phyloP scores from a whole-genome alignment of 2,888 invertebrate species.

The Pollenia angustigena region DNA sequence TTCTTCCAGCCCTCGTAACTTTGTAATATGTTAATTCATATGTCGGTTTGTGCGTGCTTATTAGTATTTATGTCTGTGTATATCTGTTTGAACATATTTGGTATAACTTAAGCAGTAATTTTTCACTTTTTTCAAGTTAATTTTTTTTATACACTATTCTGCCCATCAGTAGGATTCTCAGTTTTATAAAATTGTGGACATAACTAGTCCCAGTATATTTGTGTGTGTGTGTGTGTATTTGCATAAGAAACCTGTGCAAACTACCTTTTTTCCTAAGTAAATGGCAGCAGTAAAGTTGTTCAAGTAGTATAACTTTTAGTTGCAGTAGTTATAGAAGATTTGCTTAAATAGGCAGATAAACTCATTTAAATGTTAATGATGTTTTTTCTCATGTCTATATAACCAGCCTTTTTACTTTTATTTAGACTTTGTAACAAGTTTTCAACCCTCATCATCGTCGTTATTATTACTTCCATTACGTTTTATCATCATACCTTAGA shows the following conservation, averaged over 20 bases:
- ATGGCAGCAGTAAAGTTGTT: constrained; percentile 16
- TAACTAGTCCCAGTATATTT: background rate
- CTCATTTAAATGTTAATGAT: constrained; percentile 73
- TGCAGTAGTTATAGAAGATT: constrained; percentile 44
- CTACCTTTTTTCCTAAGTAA: background rate
- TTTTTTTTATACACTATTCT: background rate
- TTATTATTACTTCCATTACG: constrained; percentile 36
- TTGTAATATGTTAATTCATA: no score
- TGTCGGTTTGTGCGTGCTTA: background rate
- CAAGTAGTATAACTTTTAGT: background rate
- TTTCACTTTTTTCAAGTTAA: constrained; percentile 4
- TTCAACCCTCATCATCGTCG: constrained; percentile 63
- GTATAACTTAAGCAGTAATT: constrained; percentile 27
- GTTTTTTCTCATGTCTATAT: constrained; percentile 18
- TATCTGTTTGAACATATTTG: constrained; percentile 21
- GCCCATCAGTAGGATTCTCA: background rate
- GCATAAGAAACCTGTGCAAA: constrained; percentile 12
- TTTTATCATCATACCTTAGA: constrained; percentile 40
- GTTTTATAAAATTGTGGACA: background rate
- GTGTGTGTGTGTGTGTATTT: no score
- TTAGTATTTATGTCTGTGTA: background rate
- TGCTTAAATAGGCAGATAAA: constrained; percentile 68
- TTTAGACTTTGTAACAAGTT: constrained; percentile 47
- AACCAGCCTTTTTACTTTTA: constrained; percentile 30
- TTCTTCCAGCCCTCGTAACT: background rate